Evolutionary conservation across 2,888 invertebrate genomes (phyloP), one percentile per base, ranked within the genome.

Genomic region (Dryomyza anilis): DNA sequence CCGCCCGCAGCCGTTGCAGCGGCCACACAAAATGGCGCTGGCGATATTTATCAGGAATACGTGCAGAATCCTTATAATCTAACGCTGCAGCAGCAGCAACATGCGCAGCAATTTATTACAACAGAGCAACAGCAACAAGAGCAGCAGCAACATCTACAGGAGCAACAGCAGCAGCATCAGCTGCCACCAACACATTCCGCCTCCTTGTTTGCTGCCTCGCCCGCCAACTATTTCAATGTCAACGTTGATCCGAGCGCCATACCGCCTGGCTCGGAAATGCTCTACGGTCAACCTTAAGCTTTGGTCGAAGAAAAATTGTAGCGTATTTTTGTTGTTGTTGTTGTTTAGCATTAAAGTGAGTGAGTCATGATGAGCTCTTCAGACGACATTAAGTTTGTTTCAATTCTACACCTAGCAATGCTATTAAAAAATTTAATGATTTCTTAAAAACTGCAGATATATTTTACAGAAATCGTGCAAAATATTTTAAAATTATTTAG

Each of bases 181-280:
- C 27, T 27, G 27, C 2, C 81, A 84, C 23, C 25, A 46, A 66
- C 89, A 72, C 87, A 87, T n/a, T n/a, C n/a, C n/a, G n/a, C n/a
- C n/a, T 52, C 39, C 62, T 48, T 66, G 3, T 67, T 69, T 63
- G 69, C 71, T 33, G 67, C 73, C 43, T 70, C 77, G 70, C 89
- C 89, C 71, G 85, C 89, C 0, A 89, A 87, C 75, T 91, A 90
- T 77, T 91, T 90, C 74, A 86, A 86, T 30, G 85, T 85, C 1
- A 84, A 84, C 3, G 85, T 85, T 48, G 85, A 85, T 46, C 85
- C 85, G 12, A 81, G 80, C 66, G 76, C 78, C 66, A 85, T 86
- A 67, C 87, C 87, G 5, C 86, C 86, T 0, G 89, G 88, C 0
- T 87, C 89, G 0, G 90, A 90, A 73, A 86, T 87, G 71, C 78